Evolutionary conservation across 2,113 vertebrate genomes (phyloP).

Genomic region (Pseudopodoces humilis): DNA sequence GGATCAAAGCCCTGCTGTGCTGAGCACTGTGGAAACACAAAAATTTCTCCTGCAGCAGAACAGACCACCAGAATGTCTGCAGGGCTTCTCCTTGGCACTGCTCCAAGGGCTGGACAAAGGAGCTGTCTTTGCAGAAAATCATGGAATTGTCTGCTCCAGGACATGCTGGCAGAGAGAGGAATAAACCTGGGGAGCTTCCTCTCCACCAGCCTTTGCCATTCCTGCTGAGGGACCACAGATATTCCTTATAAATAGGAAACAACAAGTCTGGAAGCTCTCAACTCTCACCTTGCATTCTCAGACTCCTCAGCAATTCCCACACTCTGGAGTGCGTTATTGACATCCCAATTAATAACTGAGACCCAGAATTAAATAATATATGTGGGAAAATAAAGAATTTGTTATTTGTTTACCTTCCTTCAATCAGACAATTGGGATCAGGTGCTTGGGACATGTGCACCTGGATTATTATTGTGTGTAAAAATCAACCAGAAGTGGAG

Average conservation of each 20-base stretch:
- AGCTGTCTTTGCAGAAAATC: background rate
- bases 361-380: background rate
- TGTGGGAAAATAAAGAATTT: background rate
- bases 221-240: background rate
- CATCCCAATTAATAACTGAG: background rate
- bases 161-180: background rate
- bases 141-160: background rate
- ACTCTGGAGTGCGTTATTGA: background rate
- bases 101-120: background rate
- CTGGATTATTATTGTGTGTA: background rate
- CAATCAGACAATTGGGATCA: background rate
- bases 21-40: background rate
- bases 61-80: background rate
- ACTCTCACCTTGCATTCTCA: background rate
- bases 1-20: background rate
- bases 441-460: rapidly evolving
- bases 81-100: background rate
- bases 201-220: background rate
- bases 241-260: background rate
- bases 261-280: background rate
- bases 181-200: background rate
- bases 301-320: background rate
- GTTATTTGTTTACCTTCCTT: background rate
- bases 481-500: background rate
- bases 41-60: background rate